Conservation (phyloP, 2,888 invertebrate species). For the Sarcophaga carnaria region DNA sequence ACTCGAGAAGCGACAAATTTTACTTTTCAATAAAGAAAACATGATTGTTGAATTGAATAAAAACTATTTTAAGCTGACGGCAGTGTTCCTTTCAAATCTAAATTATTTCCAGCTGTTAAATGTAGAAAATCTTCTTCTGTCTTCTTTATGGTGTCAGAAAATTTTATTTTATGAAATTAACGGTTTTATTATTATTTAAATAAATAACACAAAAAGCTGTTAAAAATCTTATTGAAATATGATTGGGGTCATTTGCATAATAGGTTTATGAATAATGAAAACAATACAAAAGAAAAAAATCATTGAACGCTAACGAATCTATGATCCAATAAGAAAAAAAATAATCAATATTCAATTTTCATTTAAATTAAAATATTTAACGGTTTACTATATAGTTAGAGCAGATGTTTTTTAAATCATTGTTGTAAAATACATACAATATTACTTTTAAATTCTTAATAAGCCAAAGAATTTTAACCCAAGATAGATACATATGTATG, state of each 20-base stretch:
- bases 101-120: constrained; percentile 15
- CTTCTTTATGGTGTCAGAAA: background rate
- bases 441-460: background rate
- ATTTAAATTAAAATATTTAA: constrained; percentile 11
- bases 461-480: constrained; percentile 19
- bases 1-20: constrained; percentile 53
- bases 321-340: background rate
- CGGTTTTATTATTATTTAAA: constrained; percentile 30
- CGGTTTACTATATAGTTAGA: constrained; percentile 22
- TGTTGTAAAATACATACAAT: background rate
- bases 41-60: constrained; percentile 11
- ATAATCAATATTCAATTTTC: background rate
- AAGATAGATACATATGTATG: no score
- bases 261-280: constrained; percentile 17
- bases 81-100: background rate
- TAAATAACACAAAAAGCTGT: constrained; percentile 18
- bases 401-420: background rate
- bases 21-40: constrained; percentile 52
- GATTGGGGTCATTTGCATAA: constrained; percentile 40
- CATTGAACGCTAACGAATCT: background rate
- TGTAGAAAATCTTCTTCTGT: constrained; percentile 26
- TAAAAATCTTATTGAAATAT: constrained; percentile 24
- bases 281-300: background rate
- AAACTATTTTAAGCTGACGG: background rate
- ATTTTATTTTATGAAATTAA: background rate